Evolutionary conservation across 2,797 vertebrate species (phyloP), one percentile per base, ranked within the genome.

Genomic region (Mormyrops attenuatus): DNA sequence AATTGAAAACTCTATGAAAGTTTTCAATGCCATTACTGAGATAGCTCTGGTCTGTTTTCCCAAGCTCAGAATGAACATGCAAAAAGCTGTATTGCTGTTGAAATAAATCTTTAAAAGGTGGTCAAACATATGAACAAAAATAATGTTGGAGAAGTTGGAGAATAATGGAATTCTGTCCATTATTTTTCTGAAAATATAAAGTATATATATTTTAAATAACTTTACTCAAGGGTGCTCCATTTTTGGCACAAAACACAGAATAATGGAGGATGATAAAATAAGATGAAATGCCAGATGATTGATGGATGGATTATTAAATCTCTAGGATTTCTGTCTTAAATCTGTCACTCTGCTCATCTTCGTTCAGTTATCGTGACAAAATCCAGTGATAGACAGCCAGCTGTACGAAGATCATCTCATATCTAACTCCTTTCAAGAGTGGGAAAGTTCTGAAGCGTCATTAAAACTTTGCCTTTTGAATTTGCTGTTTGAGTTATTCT

Each of bases 381-480:
- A 95, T 94, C 94, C 92, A 89, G 30, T 49, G 77, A 92, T 91
- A 94, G 93, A 95, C 94, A 92, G 93, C 92, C 91, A 93, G 60
- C 22, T 41, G 30, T 3, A 69, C 94, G 92, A 93, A 93, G 17
- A 89, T 41, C 93, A 93, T 92, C 92, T 92, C 90, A 8, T 89
- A 92, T 93, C 93, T 92, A 91, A 93, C 94, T 93, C 92, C 93
- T 93, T 89, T 95, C 94, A 95, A 95, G 94, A 92, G 95, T 93
- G 93, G 91, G 91, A 92, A 89, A 80, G 91, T 53, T 90, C 91
- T 47, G 89, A 77, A 89, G 89, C 92, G 50, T 26, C 89, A 94
- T 91, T 93, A 92, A 93, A 94, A 94, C 93, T 94, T 94, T 94
- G 94, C 94, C 93, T 94, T 90, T 94, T 49, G 66, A 95, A 95